These are phyloP conservation scores for Brachionus asplanchnoidis DNA, from an alignment of 1,140 invertebrate species.

Conservation along the genomic window DNA sequence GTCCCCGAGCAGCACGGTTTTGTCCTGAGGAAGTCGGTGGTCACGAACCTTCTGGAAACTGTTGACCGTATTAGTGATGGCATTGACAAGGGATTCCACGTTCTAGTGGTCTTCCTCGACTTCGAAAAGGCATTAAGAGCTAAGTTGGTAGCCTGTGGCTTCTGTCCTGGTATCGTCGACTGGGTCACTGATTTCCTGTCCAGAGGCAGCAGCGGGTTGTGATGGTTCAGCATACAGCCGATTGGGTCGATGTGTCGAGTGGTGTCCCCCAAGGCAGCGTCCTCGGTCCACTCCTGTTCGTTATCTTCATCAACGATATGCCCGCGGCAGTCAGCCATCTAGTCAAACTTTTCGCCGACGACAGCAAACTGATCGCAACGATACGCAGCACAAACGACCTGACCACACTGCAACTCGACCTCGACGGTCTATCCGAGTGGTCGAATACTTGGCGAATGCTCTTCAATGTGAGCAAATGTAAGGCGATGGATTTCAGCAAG, in stretches of 20 bases:
- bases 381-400: background rate
- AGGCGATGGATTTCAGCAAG: background rate
- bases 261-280: background rate
- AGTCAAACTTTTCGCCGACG: background rate
- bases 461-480: background rate
- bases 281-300: background rate
- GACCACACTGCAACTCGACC: background rate
- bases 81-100: background rate
- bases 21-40: background rate
- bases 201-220: background rate
- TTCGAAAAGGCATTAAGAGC: background rate
- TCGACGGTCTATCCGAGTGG: background rate
- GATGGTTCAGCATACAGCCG: background rate
- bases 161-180: background rate
- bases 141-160: background rate
- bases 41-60: background rate
- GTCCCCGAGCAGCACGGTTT: background rate
- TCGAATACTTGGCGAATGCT: background rate
- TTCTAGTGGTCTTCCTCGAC: background rate
- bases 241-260: background rate
- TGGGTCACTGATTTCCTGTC: background rate
- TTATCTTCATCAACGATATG: slow-evolving; percentile 42
- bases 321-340: background rate
- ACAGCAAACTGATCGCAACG: background rate
- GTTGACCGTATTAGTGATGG: background rate